Conservation (phyloP, 2,113 vertebrate genomes). For the Scartelaos histophorus region DNA sequence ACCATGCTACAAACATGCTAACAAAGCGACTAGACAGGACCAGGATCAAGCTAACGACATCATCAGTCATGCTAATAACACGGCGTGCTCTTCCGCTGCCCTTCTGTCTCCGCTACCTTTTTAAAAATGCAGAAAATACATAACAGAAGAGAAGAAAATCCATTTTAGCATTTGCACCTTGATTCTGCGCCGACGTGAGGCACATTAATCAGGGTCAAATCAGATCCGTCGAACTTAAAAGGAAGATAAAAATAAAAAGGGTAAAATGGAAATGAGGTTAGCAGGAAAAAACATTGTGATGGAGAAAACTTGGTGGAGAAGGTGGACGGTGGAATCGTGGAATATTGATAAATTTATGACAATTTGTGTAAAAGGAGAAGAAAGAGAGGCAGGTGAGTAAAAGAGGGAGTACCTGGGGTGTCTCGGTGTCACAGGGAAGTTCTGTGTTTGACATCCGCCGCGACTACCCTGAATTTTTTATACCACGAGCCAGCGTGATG, state of each 20-base stretch:
- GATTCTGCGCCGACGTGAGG: constrained; percentile 31
- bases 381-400: constrained; percentile 29
- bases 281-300: constrained; percentile 21
- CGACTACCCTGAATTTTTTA: constrained; percentile 68
- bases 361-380: constrained; percentile 27
- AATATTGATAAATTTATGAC: constrained; percentile 65
- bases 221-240: constrained; percentile 21
- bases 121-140: constrained; percentile 27
- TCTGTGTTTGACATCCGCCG: constrained; percentile 52
- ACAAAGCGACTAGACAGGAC: constrained; percentile 42
- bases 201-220: constrained; percentile 60
- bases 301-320: constrained; percentile 10
- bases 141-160: constrained; percentile 41
- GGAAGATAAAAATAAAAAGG: constrained; percentile 12
- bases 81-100: constrained; percentile 25
- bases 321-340: constrained; percentile 13
- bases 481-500: constrained; percentile 46
- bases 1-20: constrained; percentile 56
- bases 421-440: constrained; percentile 39
- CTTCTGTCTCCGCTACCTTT: constrained; percentile 34
- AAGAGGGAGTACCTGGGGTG: constrained; percentile 38
- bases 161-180: constrained; percentile 46
- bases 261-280: constrained; percentile 31
- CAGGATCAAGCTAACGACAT: constrained; percentile 52
- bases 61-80: constrained; percentile 64